Percentiles rank a stretch among this genome's conserved stretches.
These are phyloP conservation scores for Brachypteracias leptosomus DNA, from an alignment of 2,113 vertebrate species.

Conservation along the genomic window DNA sequence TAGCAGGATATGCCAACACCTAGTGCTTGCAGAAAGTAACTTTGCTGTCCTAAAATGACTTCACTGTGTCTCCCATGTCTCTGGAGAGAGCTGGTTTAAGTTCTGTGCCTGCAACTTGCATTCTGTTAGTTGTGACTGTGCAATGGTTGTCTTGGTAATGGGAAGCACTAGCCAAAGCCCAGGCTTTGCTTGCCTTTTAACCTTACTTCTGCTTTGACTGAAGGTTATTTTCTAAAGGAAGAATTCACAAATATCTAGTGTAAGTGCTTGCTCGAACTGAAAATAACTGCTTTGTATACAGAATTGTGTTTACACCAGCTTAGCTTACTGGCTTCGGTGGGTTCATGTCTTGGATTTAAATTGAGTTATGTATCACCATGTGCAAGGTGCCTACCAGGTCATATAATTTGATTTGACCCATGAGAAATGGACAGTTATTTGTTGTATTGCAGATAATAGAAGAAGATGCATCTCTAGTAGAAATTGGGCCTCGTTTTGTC, in stretches of 20 bases:
- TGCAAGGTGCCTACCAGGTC: not conserved
- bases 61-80: accelerated
- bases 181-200: not conserved
- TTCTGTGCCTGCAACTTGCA: not conserved
- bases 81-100: not conserved
- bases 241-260: not conserved
- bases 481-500: constrained; percentile 96
- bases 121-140: not conserved
- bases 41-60: not conserved
- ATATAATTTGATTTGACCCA: not conserved
- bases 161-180: not conserved
- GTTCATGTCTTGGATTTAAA: accelerated
- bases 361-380: not conserved
- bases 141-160: not conserved
- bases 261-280: not conserved
- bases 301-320: not conserved
- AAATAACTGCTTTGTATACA: not conserved
- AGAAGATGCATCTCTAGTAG: constrained; percentile 92
- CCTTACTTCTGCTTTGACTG: not conserved
- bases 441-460: constrained; percentile 87
- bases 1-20: not conserved
- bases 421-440: not conserved
- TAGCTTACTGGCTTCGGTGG: not conserved
- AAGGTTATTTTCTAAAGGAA: not conserved
- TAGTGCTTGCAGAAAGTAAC: not conserved